phyloP scores from a whole-genome alignment of 2,113 vertebrate genomes.

The Marmota flaviventris region DNA sequence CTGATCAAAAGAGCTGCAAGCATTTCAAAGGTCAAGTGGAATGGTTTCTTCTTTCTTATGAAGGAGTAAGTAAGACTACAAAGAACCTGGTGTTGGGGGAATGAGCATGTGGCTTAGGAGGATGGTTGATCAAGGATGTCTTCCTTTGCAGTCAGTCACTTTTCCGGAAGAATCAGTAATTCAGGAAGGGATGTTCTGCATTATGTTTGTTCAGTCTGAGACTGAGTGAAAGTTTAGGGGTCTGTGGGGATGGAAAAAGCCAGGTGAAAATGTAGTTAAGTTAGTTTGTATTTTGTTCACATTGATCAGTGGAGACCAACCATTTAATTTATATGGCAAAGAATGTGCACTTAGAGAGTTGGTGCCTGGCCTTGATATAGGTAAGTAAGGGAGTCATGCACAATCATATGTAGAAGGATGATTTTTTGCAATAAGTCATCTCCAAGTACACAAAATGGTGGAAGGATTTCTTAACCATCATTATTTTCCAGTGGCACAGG shows the following conservation, averaged over 20 bases:
- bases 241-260: background rate
- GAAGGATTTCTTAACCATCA: background rate
- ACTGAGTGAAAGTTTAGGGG: background rate
- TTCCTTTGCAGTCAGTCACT: background rate
- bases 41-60: background rate
- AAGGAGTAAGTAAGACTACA: background rate
- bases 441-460: background rate
- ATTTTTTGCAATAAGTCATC: slow-evolving; percentile 1
- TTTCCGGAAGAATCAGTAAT: background rate
- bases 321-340: background rate
- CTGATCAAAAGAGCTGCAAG: background rate
- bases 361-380: background rate
- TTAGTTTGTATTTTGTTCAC: background rate
- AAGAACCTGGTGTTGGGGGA: background rate
- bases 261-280: background rate
- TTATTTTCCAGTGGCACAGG: background rate
- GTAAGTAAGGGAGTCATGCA: background rate
- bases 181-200: background rate
- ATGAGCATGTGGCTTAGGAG: background rate
- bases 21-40: background rate
- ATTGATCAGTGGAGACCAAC: background rate
- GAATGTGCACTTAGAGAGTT: background rate
- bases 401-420: background rate
- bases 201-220: background rate
- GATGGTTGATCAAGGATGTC: slow-evolving; percentile 5